Evolutionary conservation across 2,888 invertebrate species (phyloP).

Genomic region (Ariolimax columbianus): DNA sequence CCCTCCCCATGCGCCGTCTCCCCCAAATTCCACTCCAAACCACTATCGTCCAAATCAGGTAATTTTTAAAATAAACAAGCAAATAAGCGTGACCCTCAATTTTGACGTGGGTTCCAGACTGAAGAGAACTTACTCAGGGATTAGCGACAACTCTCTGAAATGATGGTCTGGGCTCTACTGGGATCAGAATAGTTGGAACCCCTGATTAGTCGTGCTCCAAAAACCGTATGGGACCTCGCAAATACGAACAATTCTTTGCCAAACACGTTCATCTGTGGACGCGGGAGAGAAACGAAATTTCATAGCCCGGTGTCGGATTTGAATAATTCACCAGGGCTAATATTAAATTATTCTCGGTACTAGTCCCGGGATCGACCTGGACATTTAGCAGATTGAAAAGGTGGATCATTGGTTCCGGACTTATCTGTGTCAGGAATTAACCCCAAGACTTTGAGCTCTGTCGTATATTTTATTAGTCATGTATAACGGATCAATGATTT

Average conservation of each 20-base stretch:
- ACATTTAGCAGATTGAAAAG: slow-evolving; percentile 45
- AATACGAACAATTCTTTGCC: slow-evolving; percentile 41
- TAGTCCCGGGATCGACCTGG: not conserved
- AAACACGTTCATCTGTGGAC: slow-evolving; percentile 36
- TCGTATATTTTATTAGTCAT: not conserved
- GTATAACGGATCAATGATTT: not conserved
- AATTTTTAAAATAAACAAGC: too few relatives aligned
- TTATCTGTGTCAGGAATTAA: slow-evolving; percentile 17
- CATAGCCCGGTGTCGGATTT: slow-evolving; percentile 29
- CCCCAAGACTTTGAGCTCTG: not conserved
- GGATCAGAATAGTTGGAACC: slow-evolving; percentile 7
- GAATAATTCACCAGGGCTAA: slow-evolving; percentile 39
- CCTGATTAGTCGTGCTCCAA: not conserved
- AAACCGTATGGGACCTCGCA: slow-evolving; percentile 26
- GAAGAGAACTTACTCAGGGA: not conserved
- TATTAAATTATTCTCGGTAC: slow-evolving; percentile 38
- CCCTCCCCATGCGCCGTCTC: too few relatives aligned
- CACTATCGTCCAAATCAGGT: too few relatives aligned
- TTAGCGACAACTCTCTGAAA: not conserved
- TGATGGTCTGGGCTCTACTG: not conserved
- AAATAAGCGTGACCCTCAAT: too few relatives aligned
- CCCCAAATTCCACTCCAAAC: too few relatives aligned
- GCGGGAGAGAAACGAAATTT: slow-evolving; percentile 12
- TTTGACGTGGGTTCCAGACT: not conserved
- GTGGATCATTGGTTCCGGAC: not conserved